These are phyloP conservation scores for Thereva nobilitata DNA, from an alignment of 2,888 invertebrate species.

Conservation along the genomic window DNA sequence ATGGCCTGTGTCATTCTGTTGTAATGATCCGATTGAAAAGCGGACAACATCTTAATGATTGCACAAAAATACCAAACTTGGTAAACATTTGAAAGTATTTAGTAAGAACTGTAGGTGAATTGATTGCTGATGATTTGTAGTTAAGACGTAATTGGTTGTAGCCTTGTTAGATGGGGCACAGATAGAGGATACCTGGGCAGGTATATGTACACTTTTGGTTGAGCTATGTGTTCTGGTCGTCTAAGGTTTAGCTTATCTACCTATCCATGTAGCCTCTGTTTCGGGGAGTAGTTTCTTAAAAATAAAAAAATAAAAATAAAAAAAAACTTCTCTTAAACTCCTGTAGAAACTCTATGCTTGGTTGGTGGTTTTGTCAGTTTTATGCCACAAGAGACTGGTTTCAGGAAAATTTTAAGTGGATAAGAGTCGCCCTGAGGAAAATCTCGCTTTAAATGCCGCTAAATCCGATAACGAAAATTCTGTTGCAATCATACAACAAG, in stretches of 20 bases:
- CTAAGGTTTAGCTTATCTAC: conserved; percentile 14
- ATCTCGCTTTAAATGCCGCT: conserved; percentile 15
- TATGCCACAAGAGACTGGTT: conserved; percentile 10
- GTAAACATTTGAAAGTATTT: conserved; percentile 43
- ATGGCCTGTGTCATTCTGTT: conserved; percentile 17
- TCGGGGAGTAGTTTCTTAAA: no score
- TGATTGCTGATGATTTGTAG: conserved; percentile 43
- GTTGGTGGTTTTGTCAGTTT: background rate
- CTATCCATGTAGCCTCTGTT: no score
- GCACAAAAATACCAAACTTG: conserved; percentile 42
- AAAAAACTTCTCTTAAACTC: background rate
- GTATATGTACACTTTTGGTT: no score
- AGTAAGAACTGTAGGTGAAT: conserved; percentile 36
- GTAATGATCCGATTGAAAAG: conserved; percentile 29
- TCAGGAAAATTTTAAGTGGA: conserved; percentile 25
- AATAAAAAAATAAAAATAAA: conserved; percentile 18
- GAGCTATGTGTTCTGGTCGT: conserved; percentile 1
- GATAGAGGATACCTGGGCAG: conserved; percentile 1
- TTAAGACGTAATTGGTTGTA: conserved; percentile 41
- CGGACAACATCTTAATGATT: conserved; percentile 43
- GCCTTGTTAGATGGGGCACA: conserved; percentile 11
- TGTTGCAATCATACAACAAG: conserved; percentile 18
- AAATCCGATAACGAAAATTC: conserved; percentile 19
- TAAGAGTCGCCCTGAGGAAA: conserved; percentile 21
- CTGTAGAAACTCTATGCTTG: background rate